phyloP scores from a whole-genome alignment of 2,113 vertebrate species.

The Rhinolophus ferrumequinum region DNA sequence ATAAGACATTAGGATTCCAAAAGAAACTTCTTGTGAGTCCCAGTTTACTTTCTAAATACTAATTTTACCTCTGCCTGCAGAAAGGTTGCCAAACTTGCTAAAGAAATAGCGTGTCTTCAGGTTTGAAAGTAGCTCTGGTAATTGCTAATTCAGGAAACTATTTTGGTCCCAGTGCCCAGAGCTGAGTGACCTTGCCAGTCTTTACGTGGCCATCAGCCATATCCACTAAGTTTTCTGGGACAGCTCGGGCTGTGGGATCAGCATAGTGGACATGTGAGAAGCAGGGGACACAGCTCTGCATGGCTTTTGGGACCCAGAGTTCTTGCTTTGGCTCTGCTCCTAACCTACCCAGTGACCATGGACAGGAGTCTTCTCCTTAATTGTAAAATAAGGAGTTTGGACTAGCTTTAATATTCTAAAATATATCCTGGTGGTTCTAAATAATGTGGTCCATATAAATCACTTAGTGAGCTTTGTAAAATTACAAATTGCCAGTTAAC shows the following conservation, averaged over 20 bases:
- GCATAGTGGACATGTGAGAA: not conserved
- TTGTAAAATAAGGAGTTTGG: not conserved
- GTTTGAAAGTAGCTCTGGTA: not conserved
- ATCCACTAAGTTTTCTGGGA: not conserved
- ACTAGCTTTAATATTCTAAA: slow-evolving; percentile 18
- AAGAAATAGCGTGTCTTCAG: not conserved
- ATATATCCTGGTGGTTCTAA: not conserved
- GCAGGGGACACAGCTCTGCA: not conserved
- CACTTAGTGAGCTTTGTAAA: not conserved
- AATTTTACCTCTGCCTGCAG: not conserved
- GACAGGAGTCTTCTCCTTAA: not conserved
- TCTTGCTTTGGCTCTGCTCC: not conserved
- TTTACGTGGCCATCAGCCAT: not conserved
- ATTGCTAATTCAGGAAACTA: not conserved
- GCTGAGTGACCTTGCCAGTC: not conserved
- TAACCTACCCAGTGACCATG: not conserved
- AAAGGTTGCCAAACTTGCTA: not conserved
- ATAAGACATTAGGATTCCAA: not conserved
- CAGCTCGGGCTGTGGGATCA: not conserved
- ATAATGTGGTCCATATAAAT: not conserved
- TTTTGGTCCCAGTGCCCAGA: not conserved
- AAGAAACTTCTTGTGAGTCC: not conserved
- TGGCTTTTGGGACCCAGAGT: not conserved
- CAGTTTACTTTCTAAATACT: not conserved
- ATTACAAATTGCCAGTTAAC: not conserved